Evolutionary conservation across 2,888 invertebrate genomes (phyloP).

Genomic region (Dione vanillae): DNA sequence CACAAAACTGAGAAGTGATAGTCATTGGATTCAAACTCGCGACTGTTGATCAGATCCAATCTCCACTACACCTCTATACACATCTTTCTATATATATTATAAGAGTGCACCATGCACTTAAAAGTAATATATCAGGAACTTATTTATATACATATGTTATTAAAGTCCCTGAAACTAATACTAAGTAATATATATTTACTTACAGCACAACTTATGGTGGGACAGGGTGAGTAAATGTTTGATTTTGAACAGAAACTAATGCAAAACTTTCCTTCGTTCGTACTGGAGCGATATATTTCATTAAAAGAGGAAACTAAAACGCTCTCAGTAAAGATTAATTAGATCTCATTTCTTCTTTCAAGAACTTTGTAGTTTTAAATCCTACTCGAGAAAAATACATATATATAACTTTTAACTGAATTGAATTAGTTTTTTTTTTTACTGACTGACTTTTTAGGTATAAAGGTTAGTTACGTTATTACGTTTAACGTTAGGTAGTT

Average conservation of each 20-base stretch:
- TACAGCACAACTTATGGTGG: slow-evolving; percentile 95
- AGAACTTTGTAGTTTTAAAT: slow-evolving; percentile 1
- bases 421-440: background rate
- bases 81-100: no score
- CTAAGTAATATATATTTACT: slow-evolving; percentile 40
- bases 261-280: slow-evolving; percentile 2
- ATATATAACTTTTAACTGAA: background rate
- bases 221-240: slow-evolving; percentile 89
- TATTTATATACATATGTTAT: no score
- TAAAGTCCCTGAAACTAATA: background rate
- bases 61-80: no score
- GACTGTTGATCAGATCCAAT: no score
- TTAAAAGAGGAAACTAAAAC: slow-evolving; percentile 18
- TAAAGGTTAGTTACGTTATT: no score
- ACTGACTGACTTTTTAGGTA: background rate
- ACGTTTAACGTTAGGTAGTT: no score
- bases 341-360: slow-evolving; percentile 15
- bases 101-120: no score
- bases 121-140: no score
- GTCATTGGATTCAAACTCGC: no score
- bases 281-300: background rate
- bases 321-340: slow-evolving; percentile 17
- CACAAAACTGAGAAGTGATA: no score
- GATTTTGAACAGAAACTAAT: background rate
- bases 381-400: slow-evolving; percentile 3